phyloP scores from a whole-genome alignment of 2,113 vertebrate species.

The Pangasianodon hypophthalmus region DNA sequence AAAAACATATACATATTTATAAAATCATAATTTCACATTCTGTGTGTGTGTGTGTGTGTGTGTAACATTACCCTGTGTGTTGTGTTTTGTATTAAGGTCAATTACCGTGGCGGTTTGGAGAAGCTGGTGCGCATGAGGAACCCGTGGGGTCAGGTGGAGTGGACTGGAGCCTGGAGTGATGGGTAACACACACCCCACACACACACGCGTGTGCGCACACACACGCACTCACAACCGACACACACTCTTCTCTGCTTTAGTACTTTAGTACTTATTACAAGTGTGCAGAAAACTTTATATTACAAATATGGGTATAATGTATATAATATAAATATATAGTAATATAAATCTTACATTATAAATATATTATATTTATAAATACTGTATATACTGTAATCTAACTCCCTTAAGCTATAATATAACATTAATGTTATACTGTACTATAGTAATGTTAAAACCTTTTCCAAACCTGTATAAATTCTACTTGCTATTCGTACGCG shows the following conservation, averaged over 20 bases:
- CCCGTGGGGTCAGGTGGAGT: slow-evolving; percentile 96
- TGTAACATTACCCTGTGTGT: background rate
- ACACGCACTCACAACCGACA: background rate
- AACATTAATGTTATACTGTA: background rate
- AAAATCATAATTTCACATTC: background rate
- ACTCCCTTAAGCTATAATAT: background rate
- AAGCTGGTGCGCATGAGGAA: slow-evolving; percentile 90
- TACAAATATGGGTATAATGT: background rate
- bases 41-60: slow-evolving; percentile 9
- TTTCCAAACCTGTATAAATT: background rate
- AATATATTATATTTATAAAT: too few relatives aligned
- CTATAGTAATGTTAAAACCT: background rate
- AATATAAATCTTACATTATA: too few relatives aligned
- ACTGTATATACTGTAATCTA: background rate
- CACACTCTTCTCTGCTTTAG: background rate
- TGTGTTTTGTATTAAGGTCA: slow-evolving; percentile 74
- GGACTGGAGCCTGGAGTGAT: slow-evolving; percentile 95
- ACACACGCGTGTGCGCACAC: background rate
- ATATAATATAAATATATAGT: background rate
- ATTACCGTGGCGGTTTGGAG: slow-evolving; percentile 79
- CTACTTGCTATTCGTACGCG: background rate
- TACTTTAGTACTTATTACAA: background rate
- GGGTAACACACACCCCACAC: slow-evolving; percentile 70
- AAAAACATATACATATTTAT: background rate
- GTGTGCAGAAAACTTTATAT: background rate